phyloP scores from a whole-genome alignment of 2,113 vertebrate species.

The Psephotus haematonotus region DNA sequence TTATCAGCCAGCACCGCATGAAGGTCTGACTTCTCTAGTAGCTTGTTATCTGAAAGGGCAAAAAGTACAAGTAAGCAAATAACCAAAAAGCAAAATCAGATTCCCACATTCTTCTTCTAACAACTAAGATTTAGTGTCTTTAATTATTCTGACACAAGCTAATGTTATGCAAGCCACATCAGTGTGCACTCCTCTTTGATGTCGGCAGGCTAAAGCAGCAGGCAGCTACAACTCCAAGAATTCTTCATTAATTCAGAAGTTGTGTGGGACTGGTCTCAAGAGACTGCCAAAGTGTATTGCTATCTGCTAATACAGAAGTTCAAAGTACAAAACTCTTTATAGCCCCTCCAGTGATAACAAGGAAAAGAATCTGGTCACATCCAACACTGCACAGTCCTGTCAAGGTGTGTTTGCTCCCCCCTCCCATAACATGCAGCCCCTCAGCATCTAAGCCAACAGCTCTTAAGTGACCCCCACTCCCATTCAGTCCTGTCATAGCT shows the following conservation, averaged over 20 bases:
- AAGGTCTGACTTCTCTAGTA: constrained; percentile 93
- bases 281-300: background rate
- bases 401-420: background rate
- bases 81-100: background rate
- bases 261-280: background rate
- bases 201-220: background rate
- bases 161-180: background rate
- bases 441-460: background rate
- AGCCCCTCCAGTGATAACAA: background rate
- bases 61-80: background rate
- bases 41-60: constrained; percentile 85
- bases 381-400: background rate
- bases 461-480: background rate
- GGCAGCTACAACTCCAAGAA: background rate
- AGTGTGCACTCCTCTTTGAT: background rate
- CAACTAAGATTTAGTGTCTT: background rate
- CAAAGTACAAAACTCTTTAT: background rate
- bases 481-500: background rate
- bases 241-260: background rate
- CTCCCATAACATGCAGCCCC: fast-evolving
- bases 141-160: background rate
- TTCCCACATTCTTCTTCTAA: background rate
- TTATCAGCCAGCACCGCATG: constrained; percentile 91
- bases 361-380: background rate
- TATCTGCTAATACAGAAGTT: background rate